Evolutionary conservation across 2,888 invertebrate genomes (phyloP), one percentile per base, ranked within the genome.

Genomic region (Drosophila melanosoma): DNA sequence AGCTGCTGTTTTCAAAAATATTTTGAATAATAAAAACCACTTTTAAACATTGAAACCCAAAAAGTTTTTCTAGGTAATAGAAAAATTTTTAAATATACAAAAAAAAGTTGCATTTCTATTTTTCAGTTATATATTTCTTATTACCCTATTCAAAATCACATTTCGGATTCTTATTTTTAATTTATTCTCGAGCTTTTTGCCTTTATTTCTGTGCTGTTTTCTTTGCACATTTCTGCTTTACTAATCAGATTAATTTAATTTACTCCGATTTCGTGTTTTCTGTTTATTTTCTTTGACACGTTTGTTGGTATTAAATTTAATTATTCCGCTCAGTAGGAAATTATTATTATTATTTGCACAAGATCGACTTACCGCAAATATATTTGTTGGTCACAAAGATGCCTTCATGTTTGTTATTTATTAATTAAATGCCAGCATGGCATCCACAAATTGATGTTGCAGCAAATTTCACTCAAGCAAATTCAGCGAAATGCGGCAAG

Each of bases 361-460:
- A 8, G 3, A 45, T 45, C 29, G n/a, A 36, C 23, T 35, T 3
- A 10, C 40, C 35, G 15, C 45, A 36, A 49, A 51, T 33, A 49
- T 12, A 12, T 12, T 2, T 38, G 61, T 12, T 8, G 33, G 20
- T 2, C 49, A 38, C n/a, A 7, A 10, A n/a, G n/a, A n/a, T n/a
- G n/a, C n/a, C n/a, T n/a, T n/a, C 51, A 52, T 49, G 29, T 57
- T 52, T 40, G 45, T 15, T 23, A 23, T 69, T 77, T 60, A 66
- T 57, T 66, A 69, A 69, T 66, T 74, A 63, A 74, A 78, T 59
- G 51, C 56, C 42, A 62, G 60, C 63, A 66, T 69, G 69, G 48
- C 65, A 73, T 76, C 65, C 58, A 68, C 74, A 70, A 66, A 66
- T 69, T 69, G 60, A 49, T 69, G 63, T 65, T 76, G 69, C 49